A percentile compares a stretch with the other conserved stretches of the same genome.
phyloP scores from a whole-genome alignment of 2,113 vertebrate genomes.

The Hemiscyllium ocellatum region DNA sequence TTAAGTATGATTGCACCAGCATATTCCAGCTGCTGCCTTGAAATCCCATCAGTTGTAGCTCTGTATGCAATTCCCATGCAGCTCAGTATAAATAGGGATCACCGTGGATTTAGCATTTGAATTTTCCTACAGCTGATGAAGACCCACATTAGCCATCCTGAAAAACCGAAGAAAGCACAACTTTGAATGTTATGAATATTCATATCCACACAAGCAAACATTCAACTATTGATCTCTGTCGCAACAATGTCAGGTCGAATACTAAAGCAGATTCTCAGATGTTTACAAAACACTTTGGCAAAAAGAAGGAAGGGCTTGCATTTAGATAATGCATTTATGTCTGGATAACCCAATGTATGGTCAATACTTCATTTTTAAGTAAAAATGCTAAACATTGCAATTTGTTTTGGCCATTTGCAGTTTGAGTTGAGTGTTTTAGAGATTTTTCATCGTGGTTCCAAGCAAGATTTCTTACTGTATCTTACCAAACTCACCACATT shows the following conservation, averaged over 20 bases:
- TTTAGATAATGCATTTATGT: background rate
- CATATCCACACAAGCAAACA: slow-evolving; percentile 19
- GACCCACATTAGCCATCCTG: background rate
- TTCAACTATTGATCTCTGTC: background rate
- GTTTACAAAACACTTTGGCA: background rate
- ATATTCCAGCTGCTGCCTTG: slow-evolving; percentile 1
- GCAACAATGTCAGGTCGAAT: background rate
- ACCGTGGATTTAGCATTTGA: background rate
- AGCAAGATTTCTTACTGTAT: no score
- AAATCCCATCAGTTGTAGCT: background rate
- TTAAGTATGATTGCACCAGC: slow-evolving; percentile 9
- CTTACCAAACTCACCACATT: no score
- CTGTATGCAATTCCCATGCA: slow-evolving; percentile 17
- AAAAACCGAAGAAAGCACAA: background rate
- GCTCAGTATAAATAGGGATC: slow-evolving; percentile 3
- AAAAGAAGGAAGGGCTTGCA: background rate
- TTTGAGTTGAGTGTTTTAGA: no score
- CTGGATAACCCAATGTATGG: background rate
- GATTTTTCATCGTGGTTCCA: no score
- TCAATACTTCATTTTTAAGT: no score
- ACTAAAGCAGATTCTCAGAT: background rate
- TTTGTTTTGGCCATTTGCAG: no score
- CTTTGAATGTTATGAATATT: slow-evolving; percentile 31
- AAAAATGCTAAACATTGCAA: no score
- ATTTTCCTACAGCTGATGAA: slow-evolving; percentile 20